Conservation (phyloP, 2,888 invertebrate species). For the Rhaphigaster nebulosa region DNA sequence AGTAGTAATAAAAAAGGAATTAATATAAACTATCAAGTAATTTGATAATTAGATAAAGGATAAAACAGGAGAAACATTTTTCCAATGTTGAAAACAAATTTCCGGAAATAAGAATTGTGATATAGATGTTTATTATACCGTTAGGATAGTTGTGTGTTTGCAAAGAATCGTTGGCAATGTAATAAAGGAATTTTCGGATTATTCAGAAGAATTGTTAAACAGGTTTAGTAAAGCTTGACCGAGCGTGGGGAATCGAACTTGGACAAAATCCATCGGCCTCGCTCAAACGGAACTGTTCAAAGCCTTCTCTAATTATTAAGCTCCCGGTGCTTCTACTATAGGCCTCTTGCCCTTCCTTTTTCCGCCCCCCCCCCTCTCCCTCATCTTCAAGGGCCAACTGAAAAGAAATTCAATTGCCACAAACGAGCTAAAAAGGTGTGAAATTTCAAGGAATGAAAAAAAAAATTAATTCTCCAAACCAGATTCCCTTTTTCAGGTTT, state of each 20-base stretch:
- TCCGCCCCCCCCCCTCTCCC: not conserved
- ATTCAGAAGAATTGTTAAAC: not conserved
- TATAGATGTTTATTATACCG: too few species aligned
- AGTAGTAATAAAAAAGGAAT: too few species aligned
- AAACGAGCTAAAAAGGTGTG: slow-evolving; percentile 49
- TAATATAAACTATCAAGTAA: too few species aligned
- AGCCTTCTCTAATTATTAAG: slow-evolving; percentile 32
- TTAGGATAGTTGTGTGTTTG: too few species aligned
- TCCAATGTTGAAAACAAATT: too few species aligned
- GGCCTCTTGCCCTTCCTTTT: not conserved
- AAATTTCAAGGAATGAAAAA: slow-evolving; percentile 37
- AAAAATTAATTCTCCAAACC: slow-evolving; percentile 34
- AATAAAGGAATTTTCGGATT: not conserved
- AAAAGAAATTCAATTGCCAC: slow-evolving; percentile 47
- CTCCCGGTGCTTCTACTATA: not conserved
- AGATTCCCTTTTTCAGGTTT: slow-evolving; percentile 4
- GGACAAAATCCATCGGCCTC: not conserved
- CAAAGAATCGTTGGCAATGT: too few species aligned
- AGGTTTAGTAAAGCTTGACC: not conserved
- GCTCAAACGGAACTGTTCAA: slow-evolving; percentile 24
- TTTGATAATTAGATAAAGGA: too few species aligned
- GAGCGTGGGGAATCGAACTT: slow-evolving; percentile 2
- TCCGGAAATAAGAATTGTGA: too few species aligned
- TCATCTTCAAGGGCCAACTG: slow-evolving; percentile 23
- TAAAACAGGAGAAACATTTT: too few species aligned